These are phyloP conservation scores for Darevskia nairensis DNA, from an alignment of 2,797 vertebrate genomes.

Conservation along the genomic window DNA sequence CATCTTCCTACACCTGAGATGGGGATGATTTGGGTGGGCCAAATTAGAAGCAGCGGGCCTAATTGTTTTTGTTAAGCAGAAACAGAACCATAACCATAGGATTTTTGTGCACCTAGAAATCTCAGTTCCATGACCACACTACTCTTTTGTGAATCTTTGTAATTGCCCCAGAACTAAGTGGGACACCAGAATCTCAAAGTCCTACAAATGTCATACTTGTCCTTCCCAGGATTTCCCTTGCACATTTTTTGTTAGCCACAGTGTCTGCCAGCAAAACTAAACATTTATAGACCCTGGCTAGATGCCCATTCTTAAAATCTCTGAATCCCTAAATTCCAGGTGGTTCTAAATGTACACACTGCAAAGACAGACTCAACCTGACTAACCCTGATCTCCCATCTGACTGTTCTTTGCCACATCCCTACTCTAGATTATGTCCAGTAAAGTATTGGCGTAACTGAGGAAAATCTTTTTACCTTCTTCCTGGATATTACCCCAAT, in stretches of 20 bases:
- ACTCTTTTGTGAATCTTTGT: background rate
- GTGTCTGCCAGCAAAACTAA: background rate
- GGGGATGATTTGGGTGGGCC: no score
- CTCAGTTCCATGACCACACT: background rate
- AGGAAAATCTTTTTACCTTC: background rate
- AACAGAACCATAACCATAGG: no score
- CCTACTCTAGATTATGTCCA: background rate
- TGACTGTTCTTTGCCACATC: background rate
- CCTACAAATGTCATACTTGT: no score
- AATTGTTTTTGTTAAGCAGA: no score
- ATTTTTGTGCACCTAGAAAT: background rate
- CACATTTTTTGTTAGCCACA: background rate
- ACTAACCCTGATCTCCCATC: background rate
- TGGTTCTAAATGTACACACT: no score
- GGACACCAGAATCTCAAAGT: background rate
- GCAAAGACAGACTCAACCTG: background rate
- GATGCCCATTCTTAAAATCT: background rate
- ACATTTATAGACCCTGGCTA: background rate
- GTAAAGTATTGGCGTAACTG: background rate
- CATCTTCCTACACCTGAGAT: no score
- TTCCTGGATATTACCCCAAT: background rate
- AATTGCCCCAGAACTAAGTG: background rate
- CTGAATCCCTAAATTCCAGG: no score
- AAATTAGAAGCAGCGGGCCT: no score
- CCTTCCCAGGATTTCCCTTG: background rate